phyloP scores from a whole-genome alignment of 1,140 invertebrate species.

The Calephelis virginiensis region DNA sequence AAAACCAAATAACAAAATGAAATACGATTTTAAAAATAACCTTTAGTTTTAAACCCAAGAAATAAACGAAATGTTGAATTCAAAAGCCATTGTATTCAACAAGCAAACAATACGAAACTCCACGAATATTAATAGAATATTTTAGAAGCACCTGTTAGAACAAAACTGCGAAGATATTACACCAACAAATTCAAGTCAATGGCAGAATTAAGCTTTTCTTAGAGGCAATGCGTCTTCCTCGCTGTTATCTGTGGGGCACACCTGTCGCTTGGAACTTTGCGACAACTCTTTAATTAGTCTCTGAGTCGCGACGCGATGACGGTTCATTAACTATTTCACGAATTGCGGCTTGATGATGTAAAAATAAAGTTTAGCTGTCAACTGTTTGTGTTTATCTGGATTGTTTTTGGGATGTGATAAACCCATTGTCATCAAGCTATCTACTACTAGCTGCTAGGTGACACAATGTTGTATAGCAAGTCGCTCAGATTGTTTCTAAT shows the following conservation, averaged over 20 bases:
- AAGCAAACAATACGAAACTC: not conserved
- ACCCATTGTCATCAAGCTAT: no score
- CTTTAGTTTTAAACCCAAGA: not conserved
- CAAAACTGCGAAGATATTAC: conserved; percentile 25
- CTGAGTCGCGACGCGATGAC: conserved; percentile 46
- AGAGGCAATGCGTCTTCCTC: conserved; percentile 46
- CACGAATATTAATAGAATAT: conserved; percentile 28
- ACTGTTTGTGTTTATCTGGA: not conserved
- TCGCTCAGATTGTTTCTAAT: no score
- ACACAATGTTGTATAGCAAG: no score
- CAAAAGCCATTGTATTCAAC: no score
- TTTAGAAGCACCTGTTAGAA: conserved; percentile 24
- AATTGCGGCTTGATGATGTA: conserved; percentile 41
- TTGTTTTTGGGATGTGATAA: no score
- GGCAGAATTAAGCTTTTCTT: conserved; percentile 40
- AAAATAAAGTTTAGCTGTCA: conserved; percentile 26
- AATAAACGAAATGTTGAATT: not conserved
- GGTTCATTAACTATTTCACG: conserved; percentile 55
- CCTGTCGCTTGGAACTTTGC: conserved; percentile 57
- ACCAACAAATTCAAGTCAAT: conserved; percentile 26
- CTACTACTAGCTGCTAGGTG: no score
- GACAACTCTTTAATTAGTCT: conserved; percentile 55
- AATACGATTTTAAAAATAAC: no score
- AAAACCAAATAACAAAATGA: no score
- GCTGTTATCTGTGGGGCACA: conserved; percentile 51